phyloP scores from a whole-genome alignment of 2,888 invertebrate species.

The Patella depressa region DNA sequence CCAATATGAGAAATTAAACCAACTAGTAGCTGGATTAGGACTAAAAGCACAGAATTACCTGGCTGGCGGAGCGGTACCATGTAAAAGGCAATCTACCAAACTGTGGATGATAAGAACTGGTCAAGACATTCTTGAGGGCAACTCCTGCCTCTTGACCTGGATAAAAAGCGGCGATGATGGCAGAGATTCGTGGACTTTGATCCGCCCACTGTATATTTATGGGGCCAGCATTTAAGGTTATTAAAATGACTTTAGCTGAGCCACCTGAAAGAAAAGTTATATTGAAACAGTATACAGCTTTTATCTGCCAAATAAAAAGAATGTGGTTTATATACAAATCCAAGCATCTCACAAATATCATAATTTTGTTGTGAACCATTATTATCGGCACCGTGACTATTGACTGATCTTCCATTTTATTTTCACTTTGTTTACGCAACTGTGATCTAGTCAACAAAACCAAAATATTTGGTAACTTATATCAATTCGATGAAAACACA shows the following conservation, averaged over 20 bases:
- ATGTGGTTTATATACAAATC: no score
- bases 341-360: no score
- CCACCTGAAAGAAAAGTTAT: background rate
- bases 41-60: constrained; percentile 24
- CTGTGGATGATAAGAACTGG: constrained; percentile 58
- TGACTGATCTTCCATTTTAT: no score
- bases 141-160: constrained; percentile 64
- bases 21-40: no score
- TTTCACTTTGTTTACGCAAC: no score
- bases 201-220: constrained; percentile 48
- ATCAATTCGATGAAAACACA: background rate
- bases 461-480: no score
- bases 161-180: constrained; percentile 61
- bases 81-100: constrained; percentile 64
- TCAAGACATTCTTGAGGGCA: constrained; percentile 53
- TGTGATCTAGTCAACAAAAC: no score
- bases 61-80: constrained; percentile 51
- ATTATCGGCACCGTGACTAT: no score
- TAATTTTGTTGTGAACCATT: no score
- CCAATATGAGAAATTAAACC: no score
- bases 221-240: constrained; percentile 54
- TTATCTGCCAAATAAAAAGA: no score
- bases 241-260: constrained; percentile 48
- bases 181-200: constrained; percentile 28
- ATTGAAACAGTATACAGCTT: no score